Evolutionary conservation across 2,797 vertebrate genomes (phyloP), one percentile per base, ranked within the genome.

Genomic region (Diplodus sargus): DNA sequence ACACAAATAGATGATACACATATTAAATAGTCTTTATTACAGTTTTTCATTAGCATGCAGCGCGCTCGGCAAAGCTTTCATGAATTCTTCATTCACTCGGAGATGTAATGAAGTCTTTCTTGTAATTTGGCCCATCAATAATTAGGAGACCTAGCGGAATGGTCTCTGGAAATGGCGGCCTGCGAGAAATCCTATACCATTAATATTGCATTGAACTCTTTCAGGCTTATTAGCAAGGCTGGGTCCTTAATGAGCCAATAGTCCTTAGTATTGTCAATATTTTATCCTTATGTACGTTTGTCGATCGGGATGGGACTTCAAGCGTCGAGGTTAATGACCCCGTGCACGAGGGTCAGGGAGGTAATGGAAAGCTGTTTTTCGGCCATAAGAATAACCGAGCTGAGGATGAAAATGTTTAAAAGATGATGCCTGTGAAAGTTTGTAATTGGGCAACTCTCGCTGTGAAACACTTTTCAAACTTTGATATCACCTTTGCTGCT

Each of bases 81-180:
- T 94, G 85, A 93, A 93, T 94, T 90, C 82, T 92, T 93, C 85
- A 92, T 92, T 88, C 73, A 88, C 78, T 81, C 25, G 63, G 78
- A 92, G 86, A 92, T 87, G 87, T 91, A 93, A 94, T 93, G 86
- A 93, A 93, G 91, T 91, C 90, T 88, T 93, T 86, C 85, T 88
- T 89, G 87, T 91, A 92, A 93, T 94, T 93, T 89, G 76, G 82
- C 74, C 90, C 89, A 94, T 95, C 90, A 94, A 94, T 96, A 94
- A 95, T 95, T 92, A 83, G 90, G 52, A 90, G 86, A 79, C 82
- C 86, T 85, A 70, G 51, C 76, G 85, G 85, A 93, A 92, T 81
- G 89, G 88, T 90, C 87, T 91, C 88, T 92, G 89, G 84, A 91
- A 93, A 93, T 93, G 78, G 86, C 85, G 84, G 83, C 82, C 82